Evolutionary conservation across 2,888 invertebrate genomes (phyloP).

Genomic region (Saturnia japonica): DNA sequence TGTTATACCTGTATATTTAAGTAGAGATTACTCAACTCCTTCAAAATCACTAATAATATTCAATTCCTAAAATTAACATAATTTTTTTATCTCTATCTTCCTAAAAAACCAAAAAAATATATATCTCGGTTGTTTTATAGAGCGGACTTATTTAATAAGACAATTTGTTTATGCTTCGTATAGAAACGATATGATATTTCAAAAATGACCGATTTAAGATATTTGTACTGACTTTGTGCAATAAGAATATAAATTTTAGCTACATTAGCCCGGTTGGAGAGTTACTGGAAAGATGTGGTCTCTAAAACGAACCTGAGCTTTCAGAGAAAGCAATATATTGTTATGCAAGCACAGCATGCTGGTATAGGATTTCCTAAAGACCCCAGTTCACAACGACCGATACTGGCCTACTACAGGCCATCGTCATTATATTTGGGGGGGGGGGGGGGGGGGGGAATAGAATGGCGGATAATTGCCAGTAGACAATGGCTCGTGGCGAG

Average conservation of each 20-base stretch:
- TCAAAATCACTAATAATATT: not conserved
- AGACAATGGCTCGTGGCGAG: too few relatives aligned
- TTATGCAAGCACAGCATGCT: not conserved
- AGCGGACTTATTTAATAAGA: not conserved
- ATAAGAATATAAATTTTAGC: too few relatives aligned
- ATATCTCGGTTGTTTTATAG: not conserved
- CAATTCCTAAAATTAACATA: not conserved
- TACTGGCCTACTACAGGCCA: too few relatives aligned
- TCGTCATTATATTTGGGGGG: too few relatives aligned
- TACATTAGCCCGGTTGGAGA: not conserved
- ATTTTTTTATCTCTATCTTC: not conserved
- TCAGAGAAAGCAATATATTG: not conserved
- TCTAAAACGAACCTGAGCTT: not conserved
- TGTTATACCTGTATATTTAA: too few relatives aligned
- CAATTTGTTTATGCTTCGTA: not conserved
- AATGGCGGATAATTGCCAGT: too few relatives aligned
- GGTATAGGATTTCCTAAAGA: not conserved
- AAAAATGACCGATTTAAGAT: not conserved
- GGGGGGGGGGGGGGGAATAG: too few relatives aligned
- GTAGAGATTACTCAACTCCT: too few relatives aligned
- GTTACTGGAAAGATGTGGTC: not conserved
- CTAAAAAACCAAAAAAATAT: not conserved
- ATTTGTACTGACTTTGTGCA: not conserved
- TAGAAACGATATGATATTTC: not conserved
- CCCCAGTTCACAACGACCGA: too few relatives aligned